These are phyloP conservation scores for Stegostoma tigrinum DNA, from an alignment of 2,113 vertebrate species.

Conservation along the genomic window DNA sequence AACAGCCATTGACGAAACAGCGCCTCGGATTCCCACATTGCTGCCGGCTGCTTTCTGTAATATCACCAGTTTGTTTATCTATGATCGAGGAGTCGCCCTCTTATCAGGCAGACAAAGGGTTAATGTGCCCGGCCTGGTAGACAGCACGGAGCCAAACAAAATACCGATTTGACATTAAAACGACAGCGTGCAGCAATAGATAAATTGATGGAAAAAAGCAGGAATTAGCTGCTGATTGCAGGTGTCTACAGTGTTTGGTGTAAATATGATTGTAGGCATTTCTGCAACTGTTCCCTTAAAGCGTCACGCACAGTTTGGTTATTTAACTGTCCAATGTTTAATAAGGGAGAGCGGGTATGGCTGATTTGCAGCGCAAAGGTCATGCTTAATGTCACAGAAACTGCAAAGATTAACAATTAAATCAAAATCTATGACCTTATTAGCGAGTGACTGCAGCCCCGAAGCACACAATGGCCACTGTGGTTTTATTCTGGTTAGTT, in stretches of 20 bases:
- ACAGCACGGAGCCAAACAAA: constrained; percentile 63
- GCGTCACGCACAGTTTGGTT: neutral
- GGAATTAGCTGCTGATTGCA: neutral
- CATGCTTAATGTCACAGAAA: neutral
- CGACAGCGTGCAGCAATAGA: neutral
- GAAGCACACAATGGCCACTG: neutral
- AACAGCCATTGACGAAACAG: neutral
- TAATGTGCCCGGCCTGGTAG: constrained; percentile 54
- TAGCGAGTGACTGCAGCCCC: neutral
- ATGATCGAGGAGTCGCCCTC: constrained; percentile 55
- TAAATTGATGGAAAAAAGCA: neutral
- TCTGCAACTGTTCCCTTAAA: neutral
- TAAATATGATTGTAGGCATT: neutral
- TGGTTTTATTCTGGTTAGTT: neutral
- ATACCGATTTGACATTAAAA: constrained; percentile 54
- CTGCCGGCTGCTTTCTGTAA: neutral
- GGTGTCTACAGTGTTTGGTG: neutral
- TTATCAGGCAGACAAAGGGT: constrained; percentile 58
- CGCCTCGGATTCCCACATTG: neutral
- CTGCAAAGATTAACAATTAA: neutral
- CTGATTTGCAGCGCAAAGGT: neutral
- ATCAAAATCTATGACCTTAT: neutral
- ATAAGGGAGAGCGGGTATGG: neutral
- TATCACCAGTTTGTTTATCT: constrained; percentile 54
- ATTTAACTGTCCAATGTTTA: constrained; percentile 10